Base-by-base conservation (phyloP, 2,797 vertebrate species). In the Enoplosus armatus region DNA sequence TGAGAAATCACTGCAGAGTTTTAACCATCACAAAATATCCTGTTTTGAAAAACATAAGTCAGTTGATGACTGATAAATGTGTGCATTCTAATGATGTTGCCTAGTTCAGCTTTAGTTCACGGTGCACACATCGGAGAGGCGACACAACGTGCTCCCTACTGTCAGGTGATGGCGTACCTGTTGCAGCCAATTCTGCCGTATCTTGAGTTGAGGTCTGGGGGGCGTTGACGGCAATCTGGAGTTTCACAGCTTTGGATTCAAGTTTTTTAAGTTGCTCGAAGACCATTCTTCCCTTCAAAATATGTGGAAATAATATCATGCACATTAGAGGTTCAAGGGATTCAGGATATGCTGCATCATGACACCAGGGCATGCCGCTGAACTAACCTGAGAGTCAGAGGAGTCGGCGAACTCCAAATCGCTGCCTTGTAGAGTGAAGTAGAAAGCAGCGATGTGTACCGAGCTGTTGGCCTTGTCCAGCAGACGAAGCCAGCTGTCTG, bases 391-490 rank as follows among this genome's bases (percentile, higher is more conserved):
- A 56, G 69, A 61, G 64, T 92, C 92, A 2, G 83, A 80, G 33
- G 87, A 73, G n/a, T 89, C 80, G 2, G 69, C 29, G 0, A 76
- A 64, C 16, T 82, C 3, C 31, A 54, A 0, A 59, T 93, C 88
- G 0, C 56, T 71, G 85, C 66, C 91, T 22, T 84, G 85, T 6
- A 97, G 92, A 0, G 94, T 93, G 73, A 96, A 80, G 91, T 97
- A 96, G 86, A 95, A 96, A 33, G 95, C 95, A 0, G 94, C 94
- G 1, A 97, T 93, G 61, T 93, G 71, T 65, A 96, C 95, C 0
- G 94, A 94, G 86, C 72, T 80, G 74, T 94, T 93, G 63, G 96
- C 94, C 48, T 63, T 45, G 54, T 83, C 61, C 55, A 97, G 89
- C 67, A 97, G 89, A 55, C 80, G 79, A 18, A 90, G 86, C 96